phyloP scores from a whole-genome alignment of 2,888 invertebrate species.

The Zele albiditarsus region DNA sequence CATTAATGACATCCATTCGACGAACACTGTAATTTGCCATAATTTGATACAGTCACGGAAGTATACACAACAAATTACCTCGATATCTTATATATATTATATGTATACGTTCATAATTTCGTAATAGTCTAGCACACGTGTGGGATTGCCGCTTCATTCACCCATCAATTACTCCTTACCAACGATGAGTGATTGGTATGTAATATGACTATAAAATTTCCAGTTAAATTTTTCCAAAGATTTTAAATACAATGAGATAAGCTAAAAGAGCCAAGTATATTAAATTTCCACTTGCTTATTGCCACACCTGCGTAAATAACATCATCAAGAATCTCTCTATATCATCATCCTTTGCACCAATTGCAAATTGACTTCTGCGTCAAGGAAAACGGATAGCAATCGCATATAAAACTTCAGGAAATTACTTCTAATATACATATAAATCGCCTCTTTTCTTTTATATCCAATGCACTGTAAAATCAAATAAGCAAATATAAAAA shows the following conservation, averaged over 20 bases:
- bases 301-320: neutral
- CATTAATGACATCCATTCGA: neutral
- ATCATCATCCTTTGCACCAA: neutral
- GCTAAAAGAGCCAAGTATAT: neutral
- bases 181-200: neutral
- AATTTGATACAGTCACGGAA: neutral
- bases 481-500: neutral
- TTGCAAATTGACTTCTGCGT: neutral
- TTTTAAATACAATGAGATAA: no score
- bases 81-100: neutral
- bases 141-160: neutral
- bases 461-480: no score
- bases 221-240: no score
- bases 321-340: neutral
- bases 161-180: neutral
- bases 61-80: conserved; percentile 1
- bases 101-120: neutral
- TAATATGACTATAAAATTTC: neutral
- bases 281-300: neutral
- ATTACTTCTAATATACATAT: neutral
- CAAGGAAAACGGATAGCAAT: neutral
- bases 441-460: no score
- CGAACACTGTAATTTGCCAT: neutral
- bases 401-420: neutral
- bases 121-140: neutral